Evolutionary conservation across 1,140 invertebrate genomes (phyloP), one percentile per base, ranked within the genome.

Genomic region (Drosophila cardini): DNA sequence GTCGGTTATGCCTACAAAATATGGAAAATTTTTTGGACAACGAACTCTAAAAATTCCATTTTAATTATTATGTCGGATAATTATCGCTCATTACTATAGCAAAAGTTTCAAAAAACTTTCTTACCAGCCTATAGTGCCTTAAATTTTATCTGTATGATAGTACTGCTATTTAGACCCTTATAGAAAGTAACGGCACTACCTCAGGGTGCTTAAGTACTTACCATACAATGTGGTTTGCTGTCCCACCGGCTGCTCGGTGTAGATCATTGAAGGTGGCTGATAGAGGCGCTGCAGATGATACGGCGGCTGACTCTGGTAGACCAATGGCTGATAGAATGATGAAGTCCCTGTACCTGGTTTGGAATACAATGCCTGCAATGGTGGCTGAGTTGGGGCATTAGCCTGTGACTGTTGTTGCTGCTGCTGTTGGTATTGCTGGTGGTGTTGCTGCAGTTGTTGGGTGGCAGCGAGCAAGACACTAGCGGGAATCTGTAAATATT

Each of bases 401-500:
- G 68, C 42, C n/a, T 73, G 82, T 15, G 86, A 71, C 13, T 38
- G 69, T 16, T 80, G 76, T 4, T 57, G 53, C 7, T 79, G 72
- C 0, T 71, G 81, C 11, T 85, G 81, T 11, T 80, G 80, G 7
- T 85, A 80, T 0, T 81, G 79, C 0, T 83, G 76, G 2, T 86
- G 81, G 0, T 85, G 78, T 16, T 80, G 82, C n/a, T 85, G 83
- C 34, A 83, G 50, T 32, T 90, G 85, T 26, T 87, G 77, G 13
- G 80, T 74, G n/a, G 84, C 80, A 11, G 87, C 87, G 3, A 87
- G 50, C 32, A 90, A 43, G 5, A 84, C 38, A 26, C 72, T 87
- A 21, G 87, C 80, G 6, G 87, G 87, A n/a, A 90, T 77, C 46
- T 90, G 87, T n/a, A 90, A 10, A 50, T 84, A 87, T 2, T 82